A percentile compares a stretch with the other conserved stretches of the same genome.
Conservation (phyloP, 2,797 vertebrate genomes). For the Myotis daubentonii region DNA sequence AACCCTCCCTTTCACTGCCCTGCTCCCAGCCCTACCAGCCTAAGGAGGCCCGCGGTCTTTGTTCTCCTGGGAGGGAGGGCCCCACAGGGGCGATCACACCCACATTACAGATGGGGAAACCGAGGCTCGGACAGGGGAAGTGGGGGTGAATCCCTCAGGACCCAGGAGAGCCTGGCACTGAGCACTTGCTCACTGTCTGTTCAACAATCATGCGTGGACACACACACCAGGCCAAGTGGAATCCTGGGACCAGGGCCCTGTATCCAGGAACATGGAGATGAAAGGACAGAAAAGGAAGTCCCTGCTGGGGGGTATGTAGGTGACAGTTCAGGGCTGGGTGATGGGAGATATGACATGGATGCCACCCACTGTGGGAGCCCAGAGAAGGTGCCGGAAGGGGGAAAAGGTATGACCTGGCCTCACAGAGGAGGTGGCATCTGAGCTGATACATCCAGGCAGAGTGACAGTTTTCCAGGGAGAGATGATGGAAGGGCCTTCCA, state of each 20-base stretch:
- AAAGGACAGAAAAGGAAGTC: not conserved
- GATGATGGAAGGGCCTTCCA: not conserved
- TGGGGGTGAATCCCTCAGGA: not conserved
- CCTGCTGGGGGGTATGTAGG: too few species aligned
- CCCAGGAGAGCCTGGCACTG: not conserved
- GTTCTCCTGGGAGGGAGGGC: not conserved
- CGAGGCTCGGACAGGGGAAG: not conserved
- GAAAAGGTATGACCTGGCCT: not conserved
- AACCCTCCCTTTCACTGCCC: not conserved
- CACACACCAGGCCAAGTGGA: rapidly evolving
- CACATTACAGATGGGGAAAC: not conserved
- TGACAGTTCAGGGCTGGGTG: not conserved
- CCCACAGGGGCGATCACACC: not conserved
- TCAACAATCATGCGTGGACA: rapidly evolving
- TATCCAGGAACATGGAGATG: not conserved
- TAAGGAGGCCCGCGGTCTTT: not conserved
- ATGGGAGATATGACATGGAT: not conserved
- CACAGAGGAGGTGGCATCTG: not conserved
- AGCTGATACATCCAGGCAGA: not conserved
- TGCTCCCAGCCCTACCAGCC: not conserved
- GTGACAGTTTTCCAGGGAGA: not conserved
- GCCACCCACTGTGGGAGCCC: not conserved
- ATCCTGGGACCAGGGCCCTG: not conserved
- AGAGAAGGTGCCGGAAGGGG: not conserved
- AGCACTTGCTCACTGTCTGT: rapidly evolving